Conservation (phyloP, 2,888 invertebrate species). For the Xestia c-nigrum region DNA sequence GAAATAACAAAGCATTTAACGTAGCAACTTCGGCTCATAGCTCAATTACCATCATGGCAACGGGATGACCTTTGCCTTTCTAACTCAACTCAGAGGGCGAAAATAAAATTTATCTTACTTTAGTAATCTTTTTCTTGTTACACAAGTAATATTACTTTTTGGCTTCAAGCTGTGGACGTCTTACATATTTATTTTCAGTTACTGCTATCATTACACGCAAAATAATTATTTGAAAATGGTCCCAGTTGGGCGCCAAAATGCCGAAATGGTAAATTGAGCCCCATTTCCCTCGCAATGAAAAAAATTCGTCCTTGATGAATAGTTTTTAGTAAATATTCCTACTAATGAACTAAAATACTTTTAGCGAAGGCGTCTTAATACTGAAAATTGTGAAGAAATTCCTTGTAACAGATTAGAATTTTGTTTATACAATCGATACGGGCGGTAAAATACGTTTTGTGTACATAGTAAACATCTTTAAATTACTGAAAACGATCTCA, state of each 20-base stretch:
- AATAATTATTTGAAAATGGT: slow-evolving; percentile 26
- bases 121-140: slow-evolving; percentile 57
- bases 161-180: slow-evolving; percentile 29
- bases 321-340: slow-evolving; percentile 51
- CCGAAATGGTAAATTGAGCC: slow-evolving; percentile 20
- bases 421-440: slow-evolving; percentile 49
- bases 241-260: slow-evolving; percentile 57
- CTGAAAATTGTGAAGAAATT: slow-evolving; percentile 45
- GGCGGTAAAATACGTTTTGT: slow-evolving; percentile 32
- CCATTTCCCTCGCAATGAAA: slow-evolving; percentile 32
- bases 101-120: slow-evolving; percentile 55
- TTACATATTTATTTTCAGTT: slow-evolving; percentile 16
- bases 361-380: slow-evolving; percentile 16
- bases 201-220: slow-evolving; percentile 10
- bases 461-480: slow-evolving; percentile 41
- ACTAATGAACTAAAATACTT: slow-evolving; percentile 56
- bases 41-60: slow-evolving; percentile 59
- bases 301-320: slow-evolving; percentile 44
- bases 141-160: slow-evolving; percentile 56
- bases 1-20: slow-evolving; percentile 60
- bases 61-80: slow-evolving; percentile 60
- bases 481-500: slow-evolving; percentile 32
- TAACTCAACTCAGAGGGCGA: slow-evolving; percentile 28
- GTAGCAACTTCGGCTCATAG: slow-evolving; percentile 34
- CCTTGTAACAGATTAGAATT: slow-evolving; percentile 28